Evolutionary conservation across 2,797 vertebrate genomes (phyloP).

Genomic region (Chloroceryle inda): DNA sequence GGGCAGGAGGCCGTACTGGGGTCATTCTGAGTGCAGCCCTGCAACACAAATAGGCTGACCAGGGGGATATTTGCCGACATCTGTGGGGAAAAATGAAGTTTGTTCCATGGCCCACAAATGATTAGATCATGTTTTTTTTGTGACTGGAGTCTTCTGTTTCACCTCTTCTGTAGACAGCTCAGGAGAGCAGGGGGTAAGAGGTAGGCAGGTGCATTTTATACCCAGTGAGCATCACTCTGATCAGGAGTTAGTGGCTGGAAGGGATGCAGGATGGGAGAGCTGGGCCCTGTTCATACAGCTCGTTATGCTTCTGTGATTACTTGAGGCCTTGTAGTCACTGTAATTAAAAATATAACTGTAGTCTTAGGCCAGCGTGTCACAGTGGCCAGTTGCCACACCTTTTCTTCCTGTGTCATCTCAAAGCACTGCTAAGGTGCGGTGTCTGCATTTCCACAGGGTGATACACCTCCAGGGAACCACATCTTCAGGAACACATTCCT

Average conservation of each 20-base stretch:
- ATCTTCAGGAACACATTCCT: accelerated
- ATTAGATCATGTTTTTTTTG: accelerated
- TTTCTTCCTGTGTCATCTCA: background rate
- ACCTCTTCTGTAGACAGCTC: accelerated
- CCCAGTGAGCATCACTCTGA: background rate
- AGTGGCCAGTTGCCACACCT: background rate
- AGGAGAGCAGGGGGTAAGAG: background rate
- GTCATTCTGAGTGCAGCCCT: accelerated
- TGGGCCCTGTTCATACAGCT: background rate
- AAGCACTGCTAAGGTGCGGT: background rate
- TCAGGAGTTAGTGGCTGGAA: background rate
- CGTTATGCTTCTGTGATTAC: background rate
- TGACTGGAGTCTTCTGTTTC: background rate
- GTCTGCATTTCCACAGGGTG: background rate
- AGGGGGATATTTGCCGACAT: accelerated
- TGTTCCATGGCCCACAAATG: accelerated
- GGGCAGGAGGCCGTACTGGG: accelerated
- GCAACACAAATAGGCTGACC: accelerated
- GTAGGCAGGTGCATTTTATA: background rate
- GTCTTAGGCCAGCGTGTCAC: accelerated
- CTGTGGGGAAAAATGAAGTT: background rate
- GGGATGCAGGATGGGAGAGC: background rate
- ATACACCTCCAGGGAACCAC: background rate
- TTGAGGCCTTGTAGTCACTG: accelerated
- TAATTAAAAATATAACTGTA: background rate